phyloP scores from a whole-genome alignment of 2,797 vertebrate genomes.

The Sebastes itinus region DNA sequence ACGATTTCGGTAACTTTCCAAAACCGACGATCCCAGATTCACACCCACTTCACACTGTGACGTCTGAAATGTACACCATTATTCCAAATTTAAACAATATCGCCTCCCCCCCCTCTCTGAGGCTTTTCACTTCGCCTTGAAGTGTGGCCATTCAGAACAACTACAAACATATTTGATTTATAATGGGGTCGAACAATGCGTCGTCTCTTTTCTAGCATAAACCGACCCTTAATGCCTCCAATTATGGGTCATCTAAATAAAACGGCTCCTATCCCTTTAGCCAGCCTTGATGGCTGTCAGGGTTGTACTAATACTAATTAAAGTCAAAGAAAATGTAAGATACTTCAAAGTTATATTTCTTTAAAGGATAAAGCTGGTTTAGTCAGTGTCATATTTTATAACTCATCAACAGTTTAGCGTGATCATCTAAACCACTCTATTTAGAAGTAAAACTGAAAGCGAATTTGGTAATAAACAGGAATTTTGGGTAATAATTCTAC shows the following conservation, averaged over 20 bases:
- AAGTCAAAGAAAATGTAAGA: not conserved
- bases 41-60: not conserved
- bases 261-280: not conserved
- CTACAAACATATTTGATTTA: not conserved
- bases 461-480: not conserved
- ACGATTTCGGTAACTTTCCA: accelerated
- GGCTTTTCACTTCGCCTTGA: not conserved
- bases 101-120: not conserved
- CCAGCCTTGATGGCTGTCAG: not conserved
- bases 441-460: not conserved
- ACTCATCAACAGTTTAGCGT: not conserved
- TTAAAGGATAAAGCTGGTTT: not conserved
- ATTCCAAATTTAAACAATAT: not conserved
- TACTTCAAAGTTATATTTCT: not conserved
- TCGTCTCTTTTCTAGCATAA: not conserved
- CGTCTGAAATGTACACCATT: too few species aligned
- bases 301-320: not conserved
- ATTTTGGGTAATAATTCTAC: not conserved
- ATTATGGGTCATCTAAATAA: not conserved
- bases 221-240: not conserved
- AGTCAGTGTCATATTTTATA: not conserved
- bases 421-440: not conserved
- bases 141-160: not conserved
- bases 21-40: not conserved
- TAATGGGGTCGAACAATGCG: too few species aligned